Base-by-base conservation (phyloP, 2,113 vertebrate genomes). In the Pterophyllum scalare region DNA sequence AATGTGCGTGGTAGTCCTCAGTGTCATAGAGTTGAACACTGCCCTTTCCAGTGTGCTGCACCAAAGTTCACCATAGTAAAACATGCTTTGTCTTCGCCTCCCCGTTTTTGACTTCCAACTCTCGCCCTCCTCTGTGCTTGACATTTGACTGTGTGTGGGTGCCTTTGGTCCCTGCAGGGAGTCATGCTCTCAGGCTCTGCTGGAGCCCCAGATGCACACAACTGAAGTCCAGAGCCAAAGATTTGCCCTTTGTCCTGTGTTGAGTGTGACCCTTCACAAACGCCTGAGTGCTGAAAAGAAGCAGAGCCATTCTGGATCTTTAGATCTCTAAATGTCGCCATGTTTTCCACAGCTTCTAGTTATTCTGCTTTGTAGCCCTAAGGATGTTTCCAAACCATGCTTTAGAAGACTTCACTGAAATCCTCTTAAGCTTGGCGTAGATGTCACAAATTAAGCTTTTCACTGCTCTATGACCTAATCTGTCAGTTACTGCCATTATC, bases 111-210 rank as follows among this genome's bases (percentile, higher is more conserved):
- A 80, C 77, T 78, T n/a, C 3, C 3, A 7, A 3, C 43, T 83
- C 38, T 35, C 11, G 26, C 54, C 84, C 82, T 88, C 92, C 78
- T 88, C 82, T 75, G 62, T 17, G 77, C 58, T 82, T 92, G 93
- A 91, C 94, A 90, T 94, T 92, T 93, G 82, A 72, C 82, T 85
- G 76, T 79, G 82, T 82, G 89, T 82, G 90, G 67, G 87, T n/a
- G 75, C 77, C 76, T 88, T 89, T 83, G 89, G 87, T 90, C 85
- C 74, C 87, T 17, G 80, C 28, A 40, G 91, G 85, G 78, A 85
- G 86, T 40, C 31, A 1, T 10, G 35, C 83, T 87, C 70, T 82
- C 81, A 31, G 64, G 56, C 75, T 84, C 79, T 20, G 81, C 64
- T 5, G 75, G 77, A 84, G 75, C 40, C 80, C 79, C 91, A 92